Evolutionary conservation across 2,888 invertebrate species (phyloP).

Genomic region (Cephus pulcher): DNA sequence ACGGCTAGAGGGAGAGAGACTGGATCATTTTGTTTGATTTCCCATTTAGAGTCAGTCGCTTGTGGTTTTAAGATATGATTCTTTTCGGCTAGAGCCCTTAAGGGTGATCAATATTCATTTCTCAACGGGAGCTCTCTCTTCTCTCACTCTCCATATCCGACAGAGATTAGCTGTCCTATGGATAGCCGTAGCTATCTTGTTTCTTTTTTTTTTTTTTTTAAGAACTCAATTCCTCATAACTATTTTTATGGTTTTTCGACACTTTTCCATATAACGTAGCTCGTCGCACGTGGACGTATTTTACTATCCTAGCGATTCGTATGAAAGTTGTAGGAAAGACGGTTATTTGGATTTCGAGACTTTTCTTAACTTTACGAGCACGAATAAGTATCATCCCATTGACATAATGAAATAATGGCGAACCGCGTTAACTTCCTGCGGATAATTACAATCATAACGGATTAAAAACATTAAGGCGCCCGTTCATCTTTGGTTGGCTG

Average conservation of each 20-base stretch:
- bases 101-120: conserved; percentile 64
- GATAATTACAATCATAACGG: neutral
- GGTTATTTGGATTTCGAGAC: too few relatives aligned
- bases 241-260: neutral
- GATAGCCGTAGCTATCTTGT: conserved; percentile 37
- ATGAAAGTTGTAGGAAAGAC: too few relatives aligned
- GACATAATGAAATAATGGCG: neutral
- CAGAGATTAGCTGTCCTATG: conserved; percentile 45
- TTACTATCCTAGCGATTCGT: too few relatives aligned
- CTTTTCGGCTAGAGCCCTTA: conserved; percentile 41
- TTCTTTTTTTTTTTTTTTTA: conserved; percentile 20
- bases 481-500: conserved; percentile 12
- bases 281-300: neutral
- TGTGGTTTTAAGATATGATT: conserved; percentile 65
- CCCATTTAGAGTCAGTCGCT: conserved; percentile 60
- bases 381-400: too few relatives aligned
- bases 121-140: conserved; percentile 22
- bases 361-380: too few relatives aligned
- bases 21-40: conserved; percentile 56
- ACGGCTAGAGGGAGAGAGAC: conserved; percentile 38
- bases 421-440: neutral
- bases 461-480: conserved; percentile 14
- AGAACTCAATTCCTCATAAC: conserved; percentile 12
- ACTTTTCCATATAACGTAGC: neutral
- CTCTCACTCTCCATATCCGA: neutral